A percentile compares a stretch with the other conserved stretches of the same genome.
phyloP scores from a whole-genome alignment of 2,888 invertebrate genomes.

The Serrognathus titanus region DNA sequence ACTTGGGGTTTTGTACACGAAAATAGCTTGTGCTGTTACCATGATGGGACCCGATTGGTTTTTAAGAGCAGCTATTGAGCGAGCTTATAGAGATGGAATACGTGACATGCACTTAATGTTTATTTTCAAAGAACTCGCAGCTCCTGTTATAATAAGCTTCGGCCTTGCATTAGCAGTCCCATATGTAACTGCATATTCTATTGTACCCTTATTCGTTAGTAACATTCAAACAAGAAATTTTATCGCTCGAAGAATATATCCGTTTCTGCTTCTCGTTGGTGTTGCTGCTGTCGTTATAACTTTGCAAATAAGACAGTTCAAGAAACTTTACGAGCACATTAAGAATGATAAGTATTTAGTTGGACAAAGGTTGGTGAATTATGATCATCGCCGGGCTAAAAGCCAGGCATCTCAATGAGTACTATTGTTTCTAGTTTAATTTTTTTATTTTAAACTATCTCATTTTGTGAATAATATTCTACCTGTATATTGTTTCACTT shows the following conservation, averaged over 20 bases:
- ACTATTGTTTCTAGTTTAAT: not conserved
- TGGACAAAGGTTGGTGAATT: conserved; percentile 94
- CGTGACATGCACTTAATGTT: conserved; percentile 88
- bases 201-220: conserved; percentile 65
- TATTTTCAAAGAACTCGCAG: conserved; percentile 80
- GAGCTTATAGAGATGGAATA: conserved; percentile 90
- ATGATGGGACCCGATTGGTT: conserved; percentile 99
- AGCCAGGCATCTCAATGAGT: conserved; percentile 6
- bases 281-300: conserved; percentile 66
- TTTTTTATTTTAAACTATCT: conserved; percentile 12
- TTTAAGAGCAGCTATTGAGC: conserved; percentile 85
- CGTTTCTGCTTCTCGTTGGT: conserved; percentile 74
- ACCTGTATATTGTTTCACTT: conserved; percentile 6
- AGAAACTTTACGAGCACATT: conserved; percentile 93
- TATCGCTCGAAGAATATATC: conserved; percentile 84
- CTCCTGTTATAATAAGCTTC: conserved; percentile 84
- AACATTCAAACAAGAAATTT: conserved; percentile 67
- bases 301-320: conserved; percentile 90
- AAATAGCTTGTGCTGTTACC: conserved; percentile 93
- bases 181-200: conserved; percentile 81
- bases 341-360: conserved; percentile 99
- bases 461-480: conserved; percentile 9
- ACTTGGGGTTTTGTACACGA: conserved; percentile 93
- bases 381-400: conserved; percentile 78
- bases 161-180: conserved; percentile 89